Evolutionary conservation across 2,888 invertebrate species (phyloP).

Genomic region (Catocala sponsa): DNA sequence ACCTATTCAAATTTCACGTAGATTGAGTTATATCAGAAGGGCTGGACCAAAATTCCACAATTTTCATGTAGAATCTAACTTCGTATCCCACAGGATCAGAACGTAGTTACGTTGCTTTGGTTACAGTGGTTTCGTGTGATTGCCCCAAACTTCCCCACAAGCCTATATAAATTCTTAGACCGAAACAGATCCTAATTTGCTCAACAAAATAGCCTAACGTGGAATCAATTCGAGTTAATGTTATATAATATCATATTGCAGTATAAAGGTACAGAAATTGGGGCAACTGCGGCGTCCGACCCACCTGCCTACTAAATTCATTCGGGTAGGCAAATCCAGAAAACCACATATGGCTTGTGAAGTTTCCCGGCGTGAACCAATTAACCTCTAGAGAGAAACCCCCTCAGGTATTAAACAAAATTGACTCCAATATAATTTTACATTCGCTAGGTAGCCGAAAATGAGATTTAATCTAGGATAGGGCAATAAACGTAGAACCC

Average conservation of each 20-base stretch:
- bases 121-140: conserved; percentile 15
- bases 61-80: conserved; percentile 14
- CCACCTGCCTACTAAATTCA: conserved; percentile 61
- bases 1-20: conserved; percentile 2
- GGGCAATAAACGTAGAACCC: conserved; percentile 41
- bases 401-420: conserved; percentile 71
- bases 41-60: conserved; percentile 7
- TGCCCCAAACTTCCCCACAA: conserved; percentile 12
- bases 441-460: conserved; percentile 59
- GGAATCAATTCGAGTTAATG: conserved; percentile 55
- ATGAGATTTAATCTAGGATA: conserved; percentile 61
- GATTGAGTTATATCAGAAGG: conserved; percentile 8
- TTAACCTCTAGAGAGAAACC: conserved; percentile 68
- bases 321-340: conserved; percentile 67
- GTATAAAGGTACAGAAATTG: conserved; percentile 57
- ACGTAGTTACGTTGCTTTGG: conserved; percentile 18
- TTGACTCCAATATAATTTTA: conserved; percentile 78
- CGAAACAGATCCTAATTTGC: conserved; percentile 27
- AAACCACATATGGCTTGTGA: conserved; percentile 76
- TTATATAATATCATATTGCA: conserved; percentile 61
- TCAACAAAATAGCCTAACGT: conserved; percentile 47
- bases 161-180: conserved; percentile 20
- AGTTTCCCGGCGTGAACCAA: conserved; percentile 71
- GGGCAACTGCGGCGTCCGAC: conserved; percentile 42
- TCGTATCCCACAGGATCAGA: not conserved